Conservation (phyloP, 1,140 invertebrate genomes). For the Carposina sasakii region DNA sequence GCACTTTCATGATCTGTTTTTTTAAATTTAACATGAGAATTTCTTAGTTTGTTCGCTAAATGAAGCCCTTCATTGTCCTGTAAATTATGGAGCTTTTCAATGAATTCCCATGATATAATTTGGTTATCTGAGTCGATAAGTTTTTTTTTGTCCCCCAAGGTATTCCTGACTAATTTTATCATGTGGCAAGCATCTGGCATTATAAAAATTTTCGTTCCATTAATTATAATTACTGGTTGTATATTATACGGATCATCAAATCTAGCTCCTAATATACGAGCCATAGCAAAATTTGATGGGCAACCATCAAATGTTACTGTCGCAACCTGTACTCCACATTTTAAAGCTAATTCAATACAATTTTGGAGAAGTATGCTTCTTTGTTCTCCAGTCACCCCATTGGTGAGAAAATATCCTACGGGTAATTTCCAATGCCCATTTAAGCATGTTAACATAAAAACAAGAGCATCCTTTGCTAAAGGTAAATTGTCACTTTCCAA, state of each 20-base stretch:
- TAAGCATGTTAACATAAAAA: slow-evolving; percentile 35
- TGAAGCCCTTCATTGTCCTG: slow-evolving; percentile 17
- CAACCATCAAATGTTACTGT: slow-evolving; percentile 2
- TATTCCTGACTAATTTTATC: slow-evolving; percentile 2
- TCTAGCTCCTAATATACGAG: not conserved
- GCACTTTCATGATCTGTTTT: slow-evolving; percentile 3
- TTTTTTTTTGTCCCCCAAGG: not conserved
- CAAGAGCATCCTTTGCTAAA: slow-evolving; percentile 36
- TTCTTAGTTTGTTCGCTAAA: slow-evolving; percentile 14
- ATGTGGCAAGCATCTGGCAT: slow-evolving; percentile 1
- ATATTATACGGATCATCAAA: not conserved
- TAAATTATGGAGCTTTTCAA: slow-evolving; percentile 6
- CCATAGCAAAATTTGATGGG: not conserved
- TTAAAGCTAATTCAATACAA: not conserved
- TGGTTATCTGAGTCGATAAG: slow-evolving; percentile 6
- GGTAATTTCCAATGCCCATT: slow-evolving; percentile 37
- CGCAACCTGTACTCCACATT: not conserved
- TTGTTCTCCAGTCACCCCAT: not conserved
- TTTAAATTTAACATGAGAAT: slow-evolving; percentile 2
- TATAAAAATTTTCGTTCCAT: slow-evolving; percentile 8
- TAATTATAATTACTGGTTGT: not conserved
- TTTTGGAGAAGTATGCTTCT: not conserved
- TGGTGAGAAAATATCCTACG: slow-evolving; percentile 7
- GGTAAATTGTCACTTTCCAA: slow-evolving; percentile 18
- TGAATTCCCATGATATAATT: slow-evolving; percentile 3